Conservation (phyloP, 1,140 invertebrate genomes). For the Drosophila malerkotliana region DNA sequence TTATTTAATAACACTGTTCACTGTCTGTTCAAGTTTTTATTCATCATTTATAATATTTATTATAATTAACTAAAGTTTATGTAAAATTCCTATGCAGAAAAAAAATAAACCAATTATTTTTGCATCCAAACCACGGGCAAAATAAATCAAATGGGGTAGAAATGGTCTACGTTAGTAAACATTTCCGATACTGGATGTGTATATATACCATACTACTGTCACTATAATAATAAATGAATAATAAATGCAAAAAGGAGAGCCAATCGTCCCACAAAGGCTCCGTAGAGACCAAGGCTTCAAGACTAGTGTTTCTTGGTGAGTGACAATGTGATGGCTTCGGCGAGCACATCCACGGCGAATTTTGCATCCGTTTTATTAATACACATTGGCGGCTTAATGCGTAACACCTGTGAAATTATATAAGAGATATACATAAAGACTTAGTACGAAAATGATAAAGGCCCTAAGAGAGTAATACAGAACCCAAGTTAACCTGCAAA, state of each 20-base stretch:
- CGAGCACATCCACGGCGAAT: constrained; percentile 89
- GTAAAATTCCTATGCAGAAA: too few relatives aligned
- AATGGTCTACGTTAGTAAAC: too few relatives aligned
- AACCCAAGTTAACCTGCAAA: background rate
- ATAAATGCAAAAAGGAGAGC: constrained; percentile 23
- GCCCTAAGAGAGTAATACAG: background rate
- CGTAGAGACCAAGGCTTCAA: background rate
- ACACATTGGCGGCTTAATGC: constrained; percentile 98
- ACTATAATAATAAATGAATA: constrained; percentile 29
- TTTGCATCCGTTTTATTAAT: constrained; percentile 94
- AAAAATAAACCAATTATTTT: too few relatives aligned
- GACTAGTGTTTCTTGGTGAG: constrained; percentile 29
- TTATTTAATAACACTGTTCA: too few relatives aligned
- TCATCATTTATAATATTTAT: too few relatives aligned
- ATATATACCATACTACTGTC: background rate
- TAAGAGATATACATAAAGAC: constrained; percentile 22
- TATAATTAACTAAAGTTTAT: too few relatives aligned
- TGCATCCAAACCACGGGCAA: too few relatives aligned
- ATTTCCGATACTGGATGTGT: too few relatives aligned
- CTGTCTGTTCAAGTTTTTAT: too few relatives aligned
- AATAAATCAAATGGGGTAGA: too few relatives aligned
- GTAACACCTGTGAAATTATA: constrained; percentile 88
- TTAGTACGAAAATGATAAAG: background rate
- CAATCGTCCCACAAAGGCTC: constrained; percentile 7
- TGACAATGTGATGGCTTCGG: constrained; percentile 84